These are phyloP conservation scores for Pseudachorutes palmiensis DNA, from an alignment of 1,140 invertebrate genomes.

Conservation along the genomic window DNA sequence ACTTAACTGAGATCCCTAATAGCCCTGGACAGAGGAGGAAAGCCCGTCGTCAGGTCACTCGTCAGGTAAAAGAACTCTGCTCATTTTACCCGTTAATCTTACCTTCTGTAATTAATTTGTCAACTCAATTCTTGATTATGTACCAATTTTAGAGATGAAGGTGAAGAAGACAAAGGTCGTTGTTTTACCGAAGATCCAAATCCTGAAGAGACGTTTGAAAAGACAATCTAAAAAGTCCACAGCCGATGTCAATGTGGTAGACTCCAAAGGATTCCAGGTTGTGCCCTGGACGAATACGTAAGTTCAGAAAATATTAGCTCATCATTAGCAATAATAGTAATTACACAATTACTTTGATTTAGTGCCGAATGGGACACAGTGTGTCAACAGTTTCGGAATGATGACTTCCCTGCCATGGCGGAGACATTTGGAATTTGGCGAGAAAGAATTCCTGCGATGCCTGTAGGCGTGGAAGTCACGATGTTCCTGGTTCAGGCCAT, in stretches of 20 bases:
- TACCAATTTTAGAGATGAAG: not conserved
- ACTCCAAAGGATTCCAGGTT: not conserved
- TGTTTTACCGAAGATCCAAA: not conserved
- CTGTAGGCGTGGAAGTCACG: conserved; percentile 59
- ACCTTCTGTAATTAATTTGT: not conserved
- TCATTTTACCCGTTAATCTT: not conserved
- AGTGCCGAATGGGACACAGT: conserved; percentile 52
- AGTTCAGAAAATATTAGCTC: not conserved
- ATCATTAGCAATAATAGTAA: not conserved
- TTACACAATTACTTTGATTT: conserved; percentile 44
- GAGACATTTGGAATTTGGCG: conserved; percentile 30
- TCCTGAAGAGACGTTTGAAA: not conserved
- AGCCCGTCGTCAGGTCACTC: too few relatives aligned
- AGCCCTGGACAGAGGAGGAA: not conserved
- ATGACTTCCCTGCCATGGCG: conserved; percentile 41
- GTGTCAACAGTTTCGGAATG: conserved; percentile 50
- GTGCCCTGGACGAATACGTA: not conserved
- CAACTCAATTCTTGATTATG: not conserved
- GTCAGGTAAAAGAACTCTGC: too few relatives aligned
- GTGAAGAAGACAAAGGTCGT: not conserved
- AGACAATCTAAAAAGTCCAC: not conserved
- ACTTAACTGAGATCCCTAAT: not conserved
- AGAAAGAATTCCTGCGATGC: conserved; percentile 52
- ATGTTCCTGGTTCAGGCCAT: conserved; percentile 54
- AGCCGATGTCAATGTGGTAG: not conserved